A percentile compares a stretch with the other conserved stretches of the same genome.
These are phyloP conservation scores for Barnardius zonarius DNA, from an alignment of 2,113 vertebrate species.

Conservation along the genomic window DNA sequence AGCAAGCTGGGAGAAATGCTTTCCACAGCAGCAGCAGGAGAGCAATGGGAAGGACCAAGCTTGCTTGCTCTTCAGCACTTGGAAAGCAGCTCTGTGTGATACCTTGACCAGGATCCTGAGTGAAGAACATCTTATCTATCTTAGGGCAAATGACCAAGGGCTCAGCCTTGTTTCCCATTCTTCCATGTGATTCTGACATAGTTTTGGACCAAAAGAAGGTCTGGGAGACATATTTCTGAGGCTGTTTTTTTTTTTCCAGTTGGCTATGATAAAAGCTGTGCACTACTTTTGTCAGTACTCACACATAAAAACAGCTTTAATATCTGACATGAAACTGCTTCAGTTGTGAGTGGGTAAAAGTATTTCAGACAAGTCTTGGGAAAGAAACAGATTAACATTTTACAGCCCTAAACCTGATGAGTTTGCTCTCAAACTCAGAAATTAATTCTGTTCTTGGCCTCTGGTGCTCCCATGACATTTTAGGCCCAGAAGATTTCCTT, in stretches of 20 bases:
- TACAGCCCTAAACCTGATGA: neutral
- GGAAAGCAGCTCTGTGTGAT: neutral
- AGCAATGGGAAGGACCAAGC: neutral
- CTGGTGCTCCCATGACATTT: conserved; percentile 17
- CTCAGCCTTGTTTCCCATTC: neutral
- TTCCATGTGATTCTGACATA: neutral
- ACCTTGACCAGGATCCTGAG: neutral
- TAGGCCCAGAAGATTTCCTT: neutral
- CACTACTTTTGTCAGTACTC: neutral
- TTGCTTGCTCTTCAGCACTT: neutral
- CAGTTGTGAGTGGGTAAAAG: neutral
- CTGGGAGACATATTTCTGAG: neutral
- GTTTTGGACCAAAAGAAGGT: neutral
- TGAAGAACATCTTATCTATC: neutral
- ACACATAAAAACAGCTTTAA: neutral
- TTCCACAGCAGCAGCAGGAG: neutral
- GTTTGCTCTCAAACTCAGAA: conserved; percentile 32
- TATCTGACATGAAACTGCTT: neutral
- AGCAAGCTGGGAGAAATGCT: neutral
- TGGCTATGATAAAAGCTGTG: neutral
- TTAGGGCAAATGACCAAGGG: neutral
- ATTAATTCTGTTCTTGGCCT: conserved; percentile 42
- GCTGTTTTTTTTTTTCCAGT: neutral
- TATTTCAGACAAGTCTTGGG: neutral
- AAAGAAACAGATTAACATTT: conserved; percentile 46